Conservation (phyloP, 1,140 invertebrate genomes). For the Magallana ariakensis region DNA sequence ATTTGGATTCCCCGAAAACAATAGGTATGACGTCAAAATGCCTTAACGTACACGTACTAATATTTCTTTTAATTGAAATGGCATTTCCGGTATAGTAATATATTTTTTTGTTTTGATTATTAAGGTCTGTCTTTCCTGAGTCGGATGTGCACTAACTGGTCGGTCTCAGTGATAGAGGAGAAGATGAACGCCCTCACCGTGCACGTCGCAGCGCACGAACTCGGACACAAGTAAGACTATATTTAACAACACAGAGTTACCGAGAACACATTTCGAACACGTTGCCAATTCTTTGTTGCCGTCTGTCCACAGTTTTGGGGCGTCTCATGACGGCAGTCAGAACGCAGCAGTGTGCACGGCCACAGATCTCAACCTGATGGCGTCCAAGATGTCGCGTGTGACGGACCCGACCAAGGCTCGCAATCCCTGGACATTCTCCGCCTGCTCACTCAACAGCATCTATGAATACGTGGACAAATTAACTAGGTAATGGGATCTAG, state of each 20-base stretch:
- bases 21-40: constrained; percentile 26
- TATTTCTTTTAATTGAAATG: no score
- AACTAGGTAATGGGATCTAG: constrained; percentile 23
- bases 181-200: constrained; percentile 46
- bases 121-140: constrained; percentile 45
- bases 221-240: constrained; percentile 48
- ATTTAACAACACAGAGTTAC: not conserved
- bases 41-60: not conserved
- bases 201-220: constrained; percentile 52
- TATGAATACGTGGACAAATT: constrained; percentile 39
- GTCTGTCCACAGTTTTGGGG: constrained; percentile 45
- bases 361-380: constrained; percentile 44
- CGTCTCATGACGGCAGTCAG: constrained; percentile 42
- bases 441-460: constrained; percentile 31
- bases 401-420: constrained; percentile 32
- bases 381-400: constrained; percentile 46
- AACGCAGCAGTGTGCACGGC: constrained; percentile 39
- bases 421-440: constrained; percentile 49
- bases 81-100: no score
- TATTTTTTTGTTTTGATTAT: not conserved
- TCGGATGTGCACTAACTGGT: constrained; percentile 50
- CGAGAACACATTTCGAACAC: not conserved
- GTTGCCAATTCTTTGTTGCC: not conserved
- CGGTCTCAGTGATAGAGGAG: constrained; percentile 49
- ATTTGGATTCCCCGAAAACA: constrained; percentile 24